Base-by-base conservation (phyloP, 2,888 invertebrate species). In the Brachyptera putata region DNA sequence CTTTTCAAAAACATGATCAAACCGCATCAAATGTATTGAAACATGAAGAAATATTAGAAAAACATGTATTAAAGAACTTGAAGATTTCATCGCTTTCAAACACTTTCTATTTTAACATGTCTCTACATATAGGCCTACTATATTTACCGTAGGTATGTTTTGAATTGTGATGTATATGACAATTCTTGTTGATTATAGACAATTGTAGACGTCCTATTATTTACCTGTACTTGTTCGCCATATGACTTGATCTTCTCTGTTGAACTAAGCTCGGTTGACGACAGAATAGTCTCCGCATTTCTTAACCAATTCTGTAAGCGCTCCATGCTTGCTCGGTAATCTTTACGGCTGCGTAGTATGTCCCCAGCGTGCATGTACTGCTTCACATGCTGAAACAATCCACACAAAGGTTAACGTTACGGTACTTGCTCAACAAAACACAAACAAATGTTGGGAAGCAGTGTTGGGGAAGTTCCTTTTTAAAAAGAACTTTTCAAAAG, bases 281-380 rank as follows among this genome's bases (percentile, higher is more conserved):
- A 80, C 3, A 95, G 75, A 43, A 88, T 75, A 5, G 74, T 73
- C 69, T 94, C 93, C 0, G 93, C 90, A 57, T 84, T 82, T 13
- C 84, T 77, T 61, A 96, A 75, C 95, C 95, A 96, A 5, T 79
- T 76, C 63, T 88, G 89, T 21, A 95, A 77, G 14, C 83, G 81
- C 61, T 87, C 86, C 11, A 89, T 82, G 1, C 90, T 91, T 0
- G 81, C 74, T 37, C 87, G 82, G 70, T 91, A 88, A 69, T 89
- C 89, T 70, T 90, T 88, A 0, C 91, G 81, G 65, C 87, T 87
- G 24, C 92, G 81, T 1, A 93, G 78, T 3, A 92, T 85, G 70
- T 94, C 91, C 2, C 94, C 93, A 9, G 91, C 89, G 65, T 91
- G 89, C 76, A 92, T 90, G 72, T 93, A 95, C 76, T 91, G 87